Evolutionary conservation across 1,140 invertebrate species (phyloP).

Genomic region (Rhynchophorus ferrugineus): DNA sequence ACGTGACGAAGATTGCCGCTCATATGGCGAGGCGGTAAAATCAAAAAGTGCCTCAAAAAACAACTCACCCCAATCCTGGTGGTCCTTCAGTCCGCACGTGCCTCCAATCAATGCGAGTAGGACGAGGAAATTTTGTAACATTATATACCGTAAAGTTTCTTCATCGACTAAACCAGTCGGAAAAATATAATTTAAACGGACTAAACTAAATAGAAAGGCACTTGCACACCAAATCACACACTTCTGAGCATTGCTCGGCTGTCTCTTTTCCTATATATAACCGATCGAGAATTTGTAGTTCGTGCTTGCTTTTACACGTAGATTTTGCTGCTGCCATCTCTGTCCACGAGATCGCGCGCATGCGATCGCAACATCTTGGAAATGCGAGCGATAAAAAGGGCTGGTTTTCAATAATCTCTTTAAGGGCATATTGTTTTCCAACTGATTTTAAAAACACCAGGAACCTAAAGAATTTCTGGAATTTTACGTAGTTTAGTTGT

Average conservation of each 20-base stretch:
- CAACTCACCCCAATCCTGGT: slow-evolving; percentile 32
- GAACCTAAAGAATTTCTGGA: too few relatives aligned
- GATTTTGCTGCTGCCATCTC: too few relatives aligned
- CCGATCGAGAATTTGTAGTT: background rate
- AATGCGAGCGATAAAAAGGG: too few relatives aligned
- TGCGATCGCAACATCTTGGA: too few relatives aligned
- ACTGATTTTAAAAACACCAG: too few relatives aligned
- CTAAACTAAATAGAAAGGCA: slow-evolving; percentile 8
- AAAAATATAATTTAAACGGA: background rate
- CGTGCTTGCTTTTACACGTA: too few relatives aligned
- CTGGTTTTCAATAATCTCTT: too few relatives aligned
- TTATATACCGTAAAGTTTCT: slow-evolving; percentile 15
- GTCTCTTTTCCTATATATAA: background rate
- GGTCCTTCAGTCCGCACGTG: slow-evolving; percentile 9
- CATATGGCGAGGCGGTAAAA: slow-evolving; percentile 23
- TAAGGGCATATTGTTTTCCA: too few relatives aligned
- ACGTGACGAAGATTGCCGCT: slow-evolving; percentile 24
- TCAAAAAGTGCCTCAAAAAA: slow-evolving; percentile 13
- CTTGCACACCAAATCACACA: slow-evolving; percentile 12
- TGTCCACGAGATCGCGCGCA: too few relatives aligned
- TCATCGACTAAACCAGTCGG: background rate
- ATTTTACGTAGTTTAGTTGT: too few relatives aligned
- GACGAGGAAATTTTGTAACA: slow-evolving; percentile 28
- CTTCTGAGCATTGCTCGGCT: slow-evolving; percentile 5
- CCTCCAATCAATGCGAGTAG: slow-evolving; percentile 14